A percentile compares a stretch with the other conserved stretches of the same genome.
Evolutionary conservation across 2,113 vertebrate species (phyloP).

Genomic region (Grantiella picta): DNA sequence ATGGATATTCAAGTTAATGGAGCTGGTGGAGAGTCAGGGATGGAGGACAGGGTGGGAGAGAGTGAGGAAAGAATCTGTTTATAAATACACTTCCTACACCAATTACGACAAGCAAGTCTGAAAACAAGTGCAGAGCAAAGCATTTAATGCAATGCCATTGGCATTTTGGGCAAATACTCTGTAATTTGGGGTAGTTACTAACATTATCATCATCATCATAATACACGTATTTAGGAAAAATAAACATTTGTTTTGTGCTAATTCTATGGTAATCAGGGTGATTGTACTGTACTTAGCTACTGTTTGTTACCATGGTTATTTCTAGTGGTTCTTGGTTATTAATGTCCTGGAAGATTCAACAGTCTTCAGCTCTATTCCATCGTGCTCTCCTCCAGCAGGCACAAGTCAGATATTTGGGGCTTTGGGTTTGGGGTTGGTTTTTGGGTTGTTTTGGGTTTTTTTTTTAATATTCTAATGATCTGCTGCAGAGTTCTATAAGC

Average conservation of each 20-base stretch:
- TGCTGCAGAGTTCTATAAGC: background rate
- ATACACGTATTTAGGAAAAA: constrained; percentile 72
- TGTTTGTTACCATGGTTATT: constrained; percentile 79
- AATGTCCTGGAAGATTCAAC: constrained; percentile 68
- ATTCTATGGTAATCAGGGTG: constrained; percentile 79
- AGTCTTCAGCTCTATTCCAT: constrained; percentile 46
- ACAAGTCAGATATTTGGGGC: background rate
- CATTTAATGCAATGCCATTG: constrained; percentile 42
- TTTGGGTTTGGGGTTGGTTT: background rate
- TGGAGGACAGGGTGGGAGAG: background rate
- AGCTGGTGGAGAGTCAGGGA: background rate
- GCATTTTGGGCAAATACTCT: constrained; percentile 49
- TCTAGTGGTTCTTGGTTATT: constrained; percentile 72
- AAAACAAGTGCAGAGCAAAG: constrained; percentile 64
- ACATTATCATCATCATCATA: constrained; percentile 64
- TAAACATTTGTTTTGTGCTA: constrained; percentile 81
- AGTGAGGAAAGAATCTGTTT: constrained; percentile 21
- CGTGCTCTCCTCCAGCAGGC: constrained; percentile 21
- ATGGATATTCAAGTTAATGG: background rate
- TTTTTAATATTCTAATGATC: background rate
- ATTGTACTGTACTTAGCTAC: constrained; percentile 75
- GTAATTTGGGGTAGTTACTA: constrained; percentile 65
- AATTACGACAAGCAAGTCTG: constrained; percentile 48
- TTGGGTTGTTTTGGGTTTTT: background rate
- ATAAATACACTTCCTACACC: constrained; percentile 51